Evolutionary conservation across 2,113 vertebrate species (phyloP), one percentile per base, ranked within the genome.

Genomic region (Sinocyclocheilus grahami): DNA sequence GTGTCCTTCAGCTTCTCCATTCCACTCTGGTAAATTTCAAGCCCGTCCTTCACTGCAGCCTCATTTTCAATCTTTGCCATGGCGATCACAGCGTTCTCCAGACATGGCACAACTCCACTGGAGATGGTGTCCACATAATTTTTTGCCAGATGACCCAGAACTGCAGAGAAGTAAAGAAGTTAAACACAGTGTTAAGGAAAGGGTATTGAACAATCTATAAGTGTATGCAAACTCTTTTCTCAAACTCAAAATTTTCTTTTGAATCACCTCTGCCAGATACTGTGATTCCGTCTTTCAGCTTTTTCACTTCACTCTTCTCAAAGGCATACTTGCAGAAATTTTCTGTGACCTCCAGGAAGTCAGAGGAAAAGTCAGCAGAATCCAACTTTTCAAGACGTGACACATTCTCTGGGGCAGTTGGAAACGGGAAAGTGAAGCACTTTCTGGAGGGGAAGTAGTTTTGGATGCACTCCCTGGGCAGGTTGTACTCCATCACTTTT

Each of bases 21-120:
- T 81, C 55, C 65, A 1, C 75, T 27, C 16, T 83, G 39, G 78
- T 94, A 94, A 46, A 86, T 63, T 0, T 46, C 24, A 13, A 91
- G 2, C 0, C 86, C 90, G 27, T 92, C 89, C 18, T 87, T 3
- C 22, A 93, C 3, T 0, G 93, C 94, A 0, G 27, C 82, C 14
- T 89, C 42, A 20, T 94, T 95, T 88, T 94, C 92, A 4, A 58
- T 79, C 69, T 90, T 55, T 0, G 93, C 89, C 91, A 94, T 85
- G 16, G 90, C 81, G 30, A 84, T 12, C 72, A 93, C 90, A 0
- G 91, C 84, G 0, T 91, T 94, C 84, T 94, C 93, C n/a, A 93
- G 62, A 86, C 92, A 94, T 13, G 84, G 11, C 46, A 46, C 10
- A 37, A 33, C 30, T 33, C 30, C 30, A 2, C 30, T 33, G 30